Evolutionary conservation across 2,888 invertebrate species (phyloP), one percentile per base, ranked within the genome.

Genomic region (Sinotaia quadrata): DNA sequence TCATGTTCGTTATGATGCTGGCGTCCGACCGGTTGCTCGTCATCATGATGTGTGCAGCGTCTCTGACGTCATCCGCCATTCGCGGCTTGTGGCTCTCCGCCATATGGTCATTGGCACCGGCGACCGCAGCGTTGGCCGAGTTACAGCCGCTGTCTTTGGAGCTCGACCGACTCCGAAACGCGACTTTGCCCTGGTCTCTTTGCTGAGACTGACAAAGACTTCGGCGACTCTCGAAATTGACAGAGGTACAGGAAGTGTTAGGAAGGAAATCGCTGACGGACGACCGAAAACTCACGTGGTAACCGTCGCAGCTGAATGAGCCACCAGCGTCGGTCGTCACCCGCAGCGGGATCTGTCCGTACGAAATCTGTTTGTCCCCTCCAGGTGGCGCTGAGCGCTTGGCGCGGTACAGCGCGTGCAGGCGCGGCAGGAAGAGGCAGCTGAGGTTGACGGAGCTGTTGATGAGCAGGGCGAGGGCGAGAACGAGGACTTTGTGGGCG

Each of bases 391-490:
- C 54, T 1, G 33, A 21, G 2, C 33, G 47, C 18, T 31, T 29
- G 51, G 31, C 29, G 8, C 66, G 68, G 68, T 78, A 81, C 10
- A 80, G 73, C 4, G 80, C 77, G 69, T 80, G 73, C 12, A 84
- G 73, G 41, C 81, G 78, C 18, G 84, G 82, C 41, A 81, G 49
- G 68, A 83, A 84, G 12, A 85, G 73, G 69, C 82, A 81, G 34
- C 78, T 62, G 15, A 83, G 57, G 27, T 73, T 77, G 1, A 84
- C 81, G 2, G 75, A 75, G 24, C 79, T 75, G 70, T 82, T 81
- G 21, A 84, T 52, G 15, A 81, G 65, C 7, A 84, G 68, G 1
- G 80, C 75, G n/a, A 77, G 63, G 58, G 81, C 72, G 24, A 81
- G 68, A 33, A 81, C 72, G 49, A 79, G 72, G 34, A 75, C 75